Evolutionary conservation across 2,113 vertebrate species (phyloP).

Genomic region (Protobothrops mucrosquamatus): DNA sequence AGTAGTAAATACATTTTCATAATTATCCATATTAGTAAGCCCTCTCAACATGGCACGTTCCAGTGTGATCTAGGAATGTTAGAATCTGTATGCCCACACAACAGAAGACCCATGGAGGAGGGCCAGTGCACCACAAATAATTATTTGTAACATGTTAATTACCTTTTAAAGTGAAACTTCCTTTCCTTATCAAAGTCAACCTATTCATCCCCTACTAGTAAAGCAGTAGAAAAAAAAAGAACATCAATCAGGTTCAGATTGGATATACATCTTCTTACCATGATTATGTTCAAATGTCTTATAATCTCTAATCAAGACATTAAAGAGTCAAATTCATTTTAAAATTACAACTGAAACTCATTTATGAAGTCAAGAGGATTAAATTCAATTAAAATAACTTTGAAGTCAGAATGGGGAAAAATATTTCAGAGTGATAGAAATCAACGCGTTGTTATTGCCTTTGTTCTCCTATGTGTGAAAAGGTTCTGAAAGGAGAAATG

Average conservation of each 20-base stretch:
- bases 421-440: constrained; percentile 69
- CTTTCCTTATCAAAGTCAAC: constrained; percentile 44
- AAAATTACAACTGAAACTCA: constrained; percentile 70
- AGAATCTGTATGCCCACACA: background rate
- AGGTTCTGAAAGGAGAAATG: constrained; percentile 63
- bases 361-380: constrained; percentile 77
- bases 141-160: constrained; percentile 46
- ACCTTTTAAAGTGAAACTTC: constrained; percentile 54
- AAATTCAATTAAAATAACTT: constrained; percentile 79
- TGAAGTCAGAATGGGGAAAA: constrained; percentile 64
- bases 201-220: constrained; percentile 41
- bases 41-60: background rate
- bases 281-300: constrained; percentile 59
- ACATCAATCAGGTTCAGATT: constrained; percentile 42
- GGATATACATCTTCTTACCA: constrained; percentile 43
- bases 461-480: constrained; percentile 61
- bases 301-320: constrained; percentile 72
- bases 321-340: constrained; percentile 68
- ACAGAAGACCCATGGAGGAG: background rate
- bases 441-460: constrained; percentile 67
- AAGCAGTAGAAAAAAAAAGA: constrained; percentile 35
- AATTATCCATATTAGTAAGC: background rate
- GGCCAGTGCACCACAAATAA: background rate
- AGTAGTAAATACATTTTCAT: constrained; percentile 25
- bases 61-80: background rate